Evolutionary conservation across 2,888 invertebrate genomes (phyloP), one percentile per base, ranked within the genome.

Genomic region (Macrosoma leucophasiata): DNA sequence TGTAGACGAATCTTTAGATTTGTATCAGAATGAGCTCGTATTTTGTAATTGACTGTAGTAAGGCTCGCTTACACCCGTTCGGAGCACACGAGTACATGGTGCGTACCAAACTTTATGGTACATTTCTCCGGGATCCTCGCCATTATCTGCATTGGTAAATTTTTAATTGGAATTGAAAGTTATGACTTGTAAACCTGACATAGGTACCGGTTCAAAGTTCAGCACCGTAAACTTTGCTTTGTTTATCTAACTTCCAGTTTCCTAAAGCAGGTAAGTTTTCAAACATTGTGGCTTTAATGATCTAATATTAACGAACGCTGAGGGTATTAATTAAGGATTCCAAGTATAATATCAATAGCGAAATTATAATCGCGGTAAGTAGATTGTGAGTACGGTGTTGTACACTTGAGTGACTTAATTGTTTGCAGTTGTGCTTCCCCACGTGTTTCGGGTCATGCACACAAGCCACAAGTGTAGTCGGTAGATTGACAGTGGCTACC

Each of bases 271-370:
- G 75, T 74, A 82, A 82, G 81, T 81, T 81, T 74, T 71, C 60
- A 68, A 78, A 82, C 82, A 77, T 77, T 73, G 81, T 65, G 82
- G 84, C 73, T 82, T 79, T 81, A 82, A 81, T 82, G 81, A 82
- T 84, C 77, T 78, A 82, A 81, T 82, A 84, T 84, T 81, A 78
- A 81, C 71, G 77, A 72, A 78, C 75, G 72, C 62, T 63, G 65
- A 54, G 64, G 76, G 77, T 77, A 78, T 77, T 82, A 78, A 82
- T 82, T 82, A 82, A 69, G 67, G 73, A 78, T 77, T 73, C 71
- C 55, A 58, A 65, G 71, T 64, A 66, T 68, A 68, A 76, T 68
- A 68, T 65, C 67, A 66, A 73, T 71, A 65, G 64, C 52, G 50
- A 64, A 69, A 68, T 67, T 69, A 62, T 65, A 63, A 58, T 62